Evolutionary conservation across 2,888 invertebrate species (phyloP).

Genomic region (Eretmocerus hayati): DNA sequence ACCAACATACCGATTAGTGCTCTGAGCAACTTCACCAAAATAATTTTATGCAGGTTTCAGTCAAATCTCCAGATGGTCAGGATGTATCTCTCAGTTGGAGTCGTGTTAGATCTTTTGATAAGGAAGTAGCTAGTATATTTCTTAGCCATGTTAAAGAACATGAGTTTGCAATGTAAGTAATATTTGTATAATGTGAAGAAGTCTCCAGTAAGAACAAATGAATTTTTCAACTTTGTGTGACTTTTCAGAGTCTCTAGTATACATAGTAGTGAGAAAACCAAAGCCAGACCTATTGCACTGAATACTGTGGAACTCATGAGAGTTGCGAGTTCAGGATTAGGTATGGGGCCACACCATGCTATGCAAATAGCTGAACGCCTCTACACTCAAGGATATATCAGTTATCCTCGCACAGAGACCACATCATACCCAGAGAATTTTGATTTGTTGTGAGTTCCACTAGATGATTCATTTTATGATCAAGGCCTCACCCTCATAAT

Average conservation of each 20-base stretch:
- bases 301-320: slow-evolving; percentile 96
- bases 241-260: slow-evolving; percentile 67
- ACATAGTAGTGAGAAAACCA: slow-evolving; percentile 77
- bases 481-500: too few relatives aligned
- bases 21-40: not conserved
- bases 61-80: slow-evolving; percentile 62
- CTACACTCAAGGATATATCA: slow-evolving; percentile 95
- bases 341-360: slow-evolving; percentile 87
- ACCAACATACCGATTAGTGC: not conserved
- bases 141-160: slow-evolving; percentile 76
- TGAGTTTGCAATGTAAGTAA: slow-evolving; percentile 70
- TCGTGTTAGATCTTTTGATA: slow-evolving; percentile 86
- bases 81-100: slow-evolving; percentile 83
- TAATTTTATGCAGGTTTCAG: slow-evolving; percentile 49
- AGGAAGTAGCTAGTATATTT: slow-evolving; percentile 91
- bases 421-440: slow-evolving; percentile 93
- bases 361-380: slow-evolving; percentile 88
- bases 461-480: too few relatives aligned
- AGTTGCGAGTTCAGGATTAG: slow-evolving; percentile 83
- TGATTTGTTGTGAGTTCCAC: slow-evolving; percentile 68
- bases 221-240: slow-evolving; percentile 6
- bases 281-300: slow-evolving; percentile 80
- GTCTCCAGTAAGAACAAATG: not conserved
- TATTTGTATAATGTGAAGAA: not conserved
- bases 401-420: slow-evolving; percentile 97